Conservation (phyloP, 2,797 vertebrate species). For the Dallia pectoralis region DNA sequence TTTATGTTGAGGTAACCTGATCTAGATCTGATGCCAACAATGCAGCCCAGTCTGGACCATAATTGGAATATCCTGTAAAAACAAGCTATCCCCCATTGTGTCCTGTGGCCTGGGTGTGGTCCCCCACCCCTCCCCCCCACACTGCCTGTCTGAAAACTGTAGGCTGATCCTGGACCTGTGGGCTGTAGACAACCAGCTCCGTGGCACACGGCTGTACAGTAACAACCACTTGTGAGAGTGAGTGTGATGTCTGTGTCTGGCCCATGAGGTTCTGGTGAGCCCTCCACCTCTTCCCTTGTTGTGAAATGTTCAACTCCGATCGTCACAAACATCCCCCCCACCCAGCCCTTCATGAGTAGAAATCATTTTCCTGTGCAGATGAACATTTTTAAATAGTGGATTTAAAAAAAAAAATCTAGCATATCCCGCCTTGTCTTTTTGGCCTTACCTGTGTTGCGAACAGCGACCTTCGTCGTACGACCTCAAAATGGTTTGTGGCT, state of each 20-base stretch:
- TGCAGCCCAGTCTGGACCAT: not conserved
- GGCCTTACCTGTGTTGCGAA: not conserved
- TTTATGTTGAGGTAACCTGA: not conserved
- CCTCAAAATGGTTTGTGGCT: not conserved
- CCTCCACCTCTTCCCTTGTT: not conserved
- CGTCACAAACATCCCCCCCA: slow-evolving; percentile 6
- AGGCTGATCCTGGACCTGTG: not conserved
- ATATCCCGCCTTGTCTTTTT: not conserved
- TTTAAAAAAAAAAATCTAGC: not conserved
- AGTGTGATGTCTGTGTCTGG: slow-evolving; percentile 45
- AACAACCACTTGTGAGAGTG: slow-evolving; percentile 38
- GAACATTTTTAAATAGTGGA: not conserved
- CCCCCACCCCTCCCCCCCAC: too few species aligned
- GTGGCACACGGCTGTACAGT: slow-evolving; percentile 39
- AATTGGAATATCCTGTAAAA: too few species aligned
- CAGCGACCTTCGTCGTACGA: not conserved
- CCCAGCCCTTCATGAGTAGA: not conserved
- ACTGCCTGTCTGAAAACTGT: slow-evolving; percentile 26
- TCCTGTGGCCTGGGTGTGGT: slow-evolving; percentile 36
- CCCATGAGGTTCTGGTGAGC: slow-evolving; percentile 27
- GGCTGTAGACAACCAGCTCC: slow-evolving; percentile 1
- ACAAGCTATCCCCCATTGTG: slow-evolving; percentile 13
- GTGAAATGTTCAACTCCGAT: not conserved
- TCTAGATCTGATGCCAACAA: not conserved
- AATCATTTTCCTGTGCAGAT: not conserved